phyloP scores from a whole-genome alignment of 2,888 invertebrate genomes.

The Acrobeloides nanus region DNA sequence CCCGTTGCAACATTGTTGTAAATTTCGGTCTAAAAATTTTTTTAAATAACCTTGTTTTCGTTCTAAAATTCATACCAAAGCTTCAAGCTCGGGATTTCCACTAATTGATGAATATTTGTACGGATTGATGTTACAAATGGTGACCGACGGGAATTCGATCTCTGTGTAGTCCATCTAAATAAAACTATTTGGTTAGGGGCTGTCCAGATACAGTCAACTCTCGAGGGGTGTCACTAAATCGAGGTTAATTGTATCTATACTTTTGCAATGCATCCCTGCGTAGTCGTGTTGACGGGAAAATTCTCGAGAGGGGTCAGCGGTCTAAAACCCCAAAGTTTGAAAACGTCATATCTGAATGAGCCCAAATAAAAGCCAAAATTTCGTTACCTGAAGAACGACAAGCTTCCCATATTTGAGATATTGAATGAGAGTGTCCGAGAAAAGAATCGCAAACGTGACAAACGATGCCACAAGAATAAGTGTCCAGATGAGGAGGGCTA shows the following conservation, averaged over 20 bases:
- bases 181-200: background rate
- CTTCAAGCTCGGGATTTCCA: slow-evolving; percentile 17
- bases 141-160: slow-evolving; percentile 17
- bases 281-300: too few species aligned
- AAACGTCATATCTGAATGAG: too few species aligned
- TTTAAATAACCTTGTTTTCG: too few species aligned
- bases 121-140: slow-evolving; percentile 21
- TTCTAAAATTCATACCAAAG: slow-evolving; percentile 22
- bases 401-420: slow-evolving; percentile 19
- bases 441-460: slow-evolving; percentile 16
- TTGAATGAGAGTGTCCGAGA: slow-evolving; percentile 14
- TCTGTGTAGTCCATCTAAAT: slow-evolving; percentile 15
- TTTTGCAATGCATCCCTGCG: too few species aligned
- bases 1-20: too few species aligned
- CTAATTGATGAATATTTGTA: slow-evolving; percentile 15
- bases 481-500: slow-evolving; percentile 9
- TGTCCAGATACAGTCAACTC: too few species aligned
- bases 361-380: too few species aligned
- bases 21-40: too few species aligned
- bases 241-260: too few species aligned
- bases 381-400: slow-evolving; percentile 15
- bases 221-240: too few species aligned
- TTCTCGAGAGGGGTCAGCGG: too few species aligned
- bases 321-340: too few species aligned
- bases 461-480: slow-evolving; percentile 10